Evolutionary conservation across 2,888 invertebrate species (phyloP).

Genomic region (Buathra laborator): DNA sequence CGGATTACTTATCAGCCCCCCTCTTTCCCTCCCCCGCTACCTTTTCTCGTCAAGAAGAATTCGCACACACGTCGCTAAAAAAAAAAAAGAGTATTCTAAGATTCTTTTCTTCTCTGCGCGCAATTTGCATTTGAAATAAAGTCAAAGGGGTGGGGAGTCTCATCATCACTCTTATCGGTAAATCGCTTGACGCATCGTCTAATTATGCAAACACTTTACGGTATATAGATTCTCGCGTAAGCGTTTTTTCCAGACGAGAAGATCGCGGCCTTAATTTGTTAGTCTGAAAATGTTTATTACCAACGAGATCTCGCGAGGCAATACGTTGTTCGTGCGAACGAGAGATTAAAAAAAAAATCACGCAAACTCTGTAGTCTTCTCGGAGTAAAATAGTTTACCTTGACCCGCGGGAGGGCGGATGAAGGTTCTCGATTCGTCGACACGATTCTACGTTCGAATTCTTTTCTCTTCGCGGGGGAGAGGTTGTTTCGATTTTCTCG

Average conservation of each 20-base stretch:
- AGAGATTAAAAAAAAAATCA: neutral
- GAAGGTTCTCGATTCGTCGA: neutral
- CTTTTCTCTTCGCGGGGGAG: neutral
- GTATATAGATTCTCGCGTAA: neutral
- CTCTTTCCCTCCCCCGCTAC: neutral
- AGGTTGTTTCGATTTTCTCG: slow-evolving; percentile 23
- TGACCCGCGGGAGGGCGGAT: neutral
- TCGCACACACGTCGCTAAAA: neutral
- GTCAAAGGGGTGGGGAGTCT: neutral
- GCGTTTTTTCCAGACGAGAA: neutral
- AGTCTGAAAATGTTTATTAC: neutral
- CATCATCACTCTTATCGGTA: neutral
- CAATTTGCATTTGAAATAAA: slow-evolving; percentile 29
- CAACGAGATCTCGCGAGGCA: neutral
- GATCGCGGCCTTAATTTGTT: neutral
- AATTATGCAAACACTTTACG: neutral
- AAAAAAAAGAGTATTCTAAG: neutral
- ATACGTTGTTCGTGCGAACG: neutral
- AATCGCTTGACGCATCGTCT: neutral
- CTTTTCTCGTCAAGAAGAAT: neutral
- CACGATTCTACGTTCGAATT: neutral
- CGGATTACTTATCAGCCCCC: neutral
- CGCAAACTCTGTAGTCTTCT: neutral
- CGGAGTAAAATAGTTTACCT: neutral
- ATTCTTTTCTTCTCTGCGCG: neutral